Evolutionary conservation across 2,797 vertebrate species (phyloP).

Genomic region (Rhinophrynus dorsalis): DNA sequence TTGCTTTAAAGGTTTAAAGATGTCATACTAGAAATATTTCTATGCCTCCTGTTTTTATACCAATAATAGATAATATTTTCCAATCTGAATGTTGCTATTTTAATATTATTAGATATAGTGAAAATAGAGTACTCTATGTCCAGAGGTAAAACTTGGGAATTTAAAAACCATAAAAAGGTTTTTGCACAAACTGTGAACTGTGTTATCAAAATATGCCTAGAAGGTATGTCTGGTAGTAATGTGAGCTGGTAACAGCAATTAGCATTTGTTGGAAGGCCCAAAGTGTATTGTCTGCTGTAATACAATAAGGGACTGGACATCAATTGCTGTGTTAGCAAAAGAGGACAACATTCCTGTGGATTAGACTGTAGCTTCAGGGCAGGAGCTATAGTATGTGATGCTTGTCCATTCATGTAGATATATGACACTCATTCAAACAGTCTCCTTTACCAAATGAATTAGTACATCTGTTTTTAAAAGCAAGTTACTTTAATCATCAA

Average conservation of each 20-base stretch:
- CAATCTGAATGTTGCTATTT: too few relatives aligned
- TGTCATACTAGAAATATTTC: too few relatives aligned
- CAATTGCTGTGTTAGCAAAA: slow-evolving; percentile 11
- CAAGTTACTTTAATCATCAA: too few relatives aligned
- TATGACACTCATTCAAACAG: slow-evolving; percentile 6
- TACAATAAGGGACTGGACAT: slow-evolving; percentile 6
- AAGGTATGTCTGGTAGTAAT: background rate
- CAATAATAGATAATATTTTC: too few relatives aligned
- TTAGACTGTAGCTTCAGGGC: slow-evolving; percentile 32
- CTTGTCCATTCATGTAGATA: slow-evolving; percentile 27
- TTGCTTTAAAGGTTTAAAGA: too few relatives aligned
- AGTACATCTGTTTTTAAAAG: background rate
- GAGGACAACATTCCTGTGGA: slow-evolving; percentile 25
- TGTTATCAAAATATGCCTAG: background rate
- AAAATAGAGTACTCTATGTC: too few relatives aligned
- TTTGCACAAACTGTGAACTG: background rate
- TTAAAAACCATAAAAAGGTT: too few relatives aligned
- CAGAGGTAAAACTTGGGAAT: too few relatives aligned
- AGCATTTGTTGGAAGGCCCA: too few relatives aligned
- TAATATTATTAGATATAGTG: too few relatives aligned
- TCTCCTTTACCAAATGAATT: slow-evolving; percentile 12
- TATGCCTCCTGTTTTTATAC: too few relatives aligned
- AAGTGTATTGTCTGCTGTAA: background rate
- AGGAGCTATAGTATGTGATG: slow-evolving; percentile 5
- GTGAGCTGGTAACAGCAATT: too few relatives aligned